Conservation (phyloP, 2,113 vertebrate species). For the Nannobrachium achirus region DNA sequence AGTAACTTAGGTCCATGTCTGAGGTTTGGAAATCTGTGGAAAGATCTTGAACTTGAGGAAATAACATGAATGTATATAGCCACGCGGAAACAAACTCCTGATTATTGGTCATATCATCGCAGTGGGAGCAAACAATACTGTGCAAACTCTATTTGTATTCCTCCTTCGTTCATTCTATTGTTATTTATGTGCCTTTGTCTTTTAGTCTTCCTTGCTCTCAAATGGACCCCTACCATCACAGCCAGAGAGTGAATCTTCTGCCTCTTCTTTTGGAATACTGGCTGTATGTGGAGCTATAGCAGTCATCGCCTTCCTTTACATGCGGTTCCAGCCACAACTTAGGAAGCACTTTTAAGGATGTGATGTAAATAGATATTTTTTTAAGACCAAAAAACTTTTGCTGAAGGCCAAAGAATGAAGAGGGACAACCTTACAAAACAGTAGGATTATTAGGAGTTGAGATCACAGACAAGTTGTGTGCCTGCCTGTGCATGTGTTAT, state of each 20-base stretch:
- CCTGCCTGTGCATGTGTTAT: slow-evolving; percentile 24
- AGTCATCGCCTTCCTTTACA: slow-evolving; percentile 47
- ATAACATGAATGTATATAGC: no score
- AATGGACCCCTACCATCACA: slow-evolving; percentile 60
- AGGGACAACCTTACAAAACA: slow-evolving; percentile 35
- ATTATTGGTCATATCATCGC: not conserved
- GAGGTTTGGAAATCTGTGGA: no score
- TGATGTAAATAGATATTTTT: slow-evolving; percentile 36
- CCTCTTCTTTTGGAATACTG: slow-evolving; percentile 40
- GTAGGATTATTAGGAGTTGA: slow-evolving; percentile 36
- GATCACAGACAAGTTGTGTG: slow-evolving; percentile 36
- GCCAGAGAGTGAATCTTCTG: slow-evolving; percentile 37
- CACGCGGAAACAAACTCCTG: not conserved
- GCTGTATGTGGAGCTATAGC: slow-evolving; percentile 32
- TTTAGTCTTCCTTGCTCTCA: slow-evolving; percentile 47
- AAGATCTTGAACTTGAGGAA: no score
- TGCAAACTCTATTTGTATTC: no score
- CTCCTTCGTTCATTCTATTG: not conserved
- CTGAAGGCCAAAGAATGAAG: slow-evolving; percentile 63
- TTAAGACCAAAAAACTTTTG: slow-evolving; percentile 55
- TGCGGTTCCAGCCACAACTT: slow-evolving; percentile 23
- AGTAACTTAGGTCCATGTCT: no score
- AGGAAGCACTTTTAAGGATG: slow-evolving; percentile 55
- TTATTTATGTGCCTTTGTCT: slow-evolving; percentile 24
- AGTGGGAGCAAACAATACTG: no score